A percentile compares a stretch with the other conserved stretches of the same genome.
phyloP scores from a whole-genome alignment of 2,797 vertebrate genomes.

The Distichodus sexfasciatus region DNA sequence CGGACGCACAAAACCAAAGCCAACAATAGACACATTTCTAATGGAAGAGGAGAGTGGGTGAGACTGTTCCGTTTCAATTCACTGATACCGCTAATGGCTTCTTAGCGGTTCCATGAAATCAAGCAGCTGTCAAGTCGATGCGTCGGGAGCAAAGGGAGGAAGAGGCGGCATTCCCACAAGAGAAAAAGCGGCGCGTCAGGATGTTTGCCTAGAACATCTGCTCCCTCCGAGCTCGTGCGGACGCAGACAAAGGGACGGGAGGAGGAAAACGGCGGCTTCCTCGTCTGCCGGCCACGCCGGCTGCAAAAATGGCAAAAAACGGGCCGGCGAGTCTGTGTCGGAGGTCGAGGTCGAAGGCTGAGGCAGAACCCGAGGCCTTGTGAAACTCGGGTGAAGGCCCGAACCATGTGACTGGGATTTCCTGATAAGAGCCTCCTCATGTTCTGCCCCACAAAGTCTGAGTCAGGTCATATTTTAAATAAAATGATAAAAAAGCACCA shows the following conservation, averaged over 20 bases:
- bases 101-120: slow-evolving; percentile 97
- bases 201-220: slow-evolving; percentile 99
- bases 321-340: too few relatives aligned
- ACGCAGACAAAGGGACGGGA: slow-evolving; percentile 88
- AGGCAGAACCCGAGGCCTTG: slow-evolving; percentile 27
- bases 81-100: slow-evolving; percentile 98
- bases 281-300: slow-evolving; percentile 58
- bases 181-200: slow-evolving; percentile 82
- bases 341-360: too few relatives aligned
- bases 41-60: slow-evolving; percentile 73
- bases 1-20: slow-evolving; percentile 61
- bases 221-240: slow-evolving; percentile 89
- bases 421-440: neutral
- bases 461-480: neutral
- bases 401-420: slow-evolving; percentile 15
- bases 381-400: neutral
- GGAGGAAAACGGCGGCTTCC: slow-evolving; percentile 76
- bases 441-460: neutral
- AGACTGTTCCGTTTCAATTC: slow-evolving; percentile 95
- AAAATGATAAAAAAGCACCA: neutral
- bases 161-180: slow-evolving; percentile 89
- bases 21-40: slow-evolving; percentile 85
- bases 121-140: slow-evolving; percentile 98
- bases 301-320: too few relatives aligned
- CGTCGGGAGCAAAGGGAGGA: slow-evolving; percentile 89